Base-by-base conservation (phyloP, 1,140 invertebrate species). In the Oscheius sp. region DNA sequence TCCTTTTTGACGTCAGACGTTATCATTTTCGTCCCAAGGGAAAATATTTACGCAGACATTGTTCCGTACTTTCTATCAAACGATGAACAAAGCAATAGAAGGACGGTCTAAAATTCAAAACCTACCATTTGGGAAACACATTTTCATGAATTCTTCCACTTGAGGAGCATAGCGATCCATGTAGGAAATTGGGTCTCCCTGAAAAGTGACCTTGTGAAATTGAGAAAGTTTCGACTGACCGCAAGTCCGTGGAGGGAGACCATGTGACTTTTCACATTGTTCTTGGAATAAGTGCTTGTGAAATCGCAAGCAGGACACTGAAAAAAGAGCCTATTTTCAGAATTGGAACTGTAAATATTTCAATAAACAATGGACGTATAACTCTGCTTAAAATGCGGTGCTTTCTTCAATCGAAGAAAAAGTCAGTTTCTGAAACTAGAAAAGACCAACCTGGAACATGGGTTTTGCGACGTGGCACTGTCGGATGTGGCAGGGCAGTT, bases 241-340 rank as follows among this genome's bases (percentile, higher is more conserved):
- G 75, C 75, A 10, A 76, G 38, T 35, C 75, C 75, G 46, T 76
- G 75, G 3, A 76, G 65, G 13, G 75, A 76, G n/a, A 76, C 75
- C 75, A 76, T 77, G 31, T 77, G 72, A 65, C 45, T 65, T 38
- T 77, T 77, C 1, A 77, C 75, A 45, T 77, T 77, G 72, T 77
- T 77, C 45, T 77, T 77, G 15, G 75, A 77, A 28, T 77, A 77
- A 26, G 72, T 77, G 2, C 65, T 77, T n/a, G 75, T 77, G 73
- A 75, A 77, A 63, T 76, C 75, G 71, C 75, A 76, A 18, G 75
- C 75, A 2, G 75, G 75, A 32, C 75, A 76, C 65, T 76, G 72
- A 66, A 65, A 68, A 18, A 7, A 28, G 28, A 28, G 13, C 18
- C 23, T 13, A 10, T 65, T 68, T 15, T 66, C 7, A 20, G 26